Percentiles rank a stretch among this genome's conserved stretches.
Evolutionary conservation across 2,797 vertebrate species (phyloP).

Genomic region (Sternotherus odoratus): DNA sequence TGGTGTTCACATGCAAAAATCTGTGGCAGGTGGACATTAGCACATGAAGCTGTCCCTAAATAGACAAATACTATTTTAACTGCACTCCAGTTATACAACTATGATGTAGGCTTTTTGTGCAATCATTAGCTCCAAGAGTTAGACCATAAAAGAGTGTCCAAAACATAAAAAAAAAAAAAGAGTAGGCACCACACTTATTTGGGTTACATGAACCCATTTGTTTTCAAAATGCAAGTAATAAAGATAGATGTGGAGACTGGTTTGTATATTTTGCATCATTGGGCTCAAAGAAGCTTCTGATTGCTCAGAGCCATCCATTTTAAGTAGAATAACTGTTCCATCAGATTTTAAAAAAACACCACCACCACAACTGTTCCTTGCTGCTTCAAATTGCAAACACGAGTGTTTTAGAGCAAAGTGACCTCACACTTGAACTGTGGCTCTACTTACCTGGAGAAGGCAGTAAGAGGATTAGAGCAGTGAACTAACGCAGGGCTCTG

Average conservation of each 20-base stretch:
- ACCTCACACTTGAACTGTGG: not conserved
- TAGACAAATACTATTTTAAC: no score
- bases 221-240: not conserved
- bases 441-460: not conserved
- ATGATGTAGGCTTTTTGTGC: no score
- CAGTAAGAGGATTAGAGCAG: not conserved
- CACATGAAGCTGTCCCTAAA: no score
- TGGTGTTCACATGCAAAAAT: no score
- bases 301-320: not conserved
- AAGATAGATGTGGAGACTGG: not conserved
- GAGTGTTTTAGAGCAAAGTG: not conserved
- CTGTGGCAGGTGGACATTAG: no score
- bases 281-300: not conserved
- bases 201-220: no score
- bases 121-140: no score
- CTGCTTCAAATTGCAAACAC: not conserved
- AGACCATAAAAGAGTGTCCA: no score
- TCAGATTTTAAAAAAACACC: not conserved
- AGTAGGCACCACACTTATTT: no score
- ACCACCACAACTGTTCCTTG: not conserved
- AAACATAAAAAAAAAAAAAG: no score
- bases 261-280: not conserved
- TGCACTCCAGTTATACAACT: no score
- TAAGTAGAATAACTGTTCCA: not conserved
- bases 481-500: not conserved